phyloP scores from a whole-genome alignment of 1,140 invertebrate genomes.

The Orius insidiosus region DNA sequence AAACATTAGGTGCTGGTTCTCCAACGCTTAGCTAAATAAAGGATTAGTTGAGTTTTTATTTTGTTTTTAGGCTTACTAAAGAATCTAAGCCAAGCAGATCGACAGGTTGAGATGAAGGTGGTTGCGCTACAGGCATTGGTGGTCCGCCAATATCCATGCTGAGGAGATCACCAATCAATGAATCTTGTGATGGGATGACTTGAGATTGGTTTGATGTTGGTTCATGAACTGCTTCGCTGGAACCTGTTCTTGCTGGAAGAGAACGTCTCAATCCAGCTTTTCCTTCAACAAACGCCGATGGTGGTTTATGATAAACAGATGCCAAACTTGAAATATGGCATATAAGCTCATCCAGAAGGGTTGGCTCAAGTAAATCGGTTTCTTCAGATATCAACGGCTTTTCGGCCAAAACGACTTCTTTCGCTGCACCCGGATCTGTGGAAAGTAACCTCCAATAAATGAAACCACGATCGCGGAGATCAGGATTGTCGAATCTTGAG shows the following conservation, averaged over 20 bases:
- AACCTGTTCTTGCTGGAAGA: constrained; percentile 26
- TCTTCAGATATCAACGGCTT: constrained; percentile 99
- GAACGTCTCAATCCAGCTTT: constrained; percentile 32
- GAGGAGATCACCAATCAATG: constrained; percentile 88
- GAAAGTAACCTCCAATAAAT: constrained; percentile 98
- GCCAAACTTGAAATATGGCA: constrained; percentile 98
- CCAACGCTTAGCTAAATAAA: too few species aligned
- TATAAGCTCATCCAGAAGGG: constrained; percentile 92
- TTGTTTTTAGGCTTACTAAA: constrained; percentile 52
- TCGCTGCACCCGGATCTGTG: constrained; percentile 95
- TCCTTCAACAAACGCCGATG: constrained; percentile 95
- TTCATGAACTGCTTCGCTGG: constrained; percentile 23
- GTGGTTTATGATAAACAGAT: constrained; percentile 98
- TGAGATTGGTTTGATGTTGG: constrained; percentile 32
- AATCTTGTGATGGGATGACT: constrained; percentile 82
- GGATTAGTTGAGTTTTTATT: too few species aligned
- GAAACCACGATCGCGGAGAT: constrained; percentile 94
- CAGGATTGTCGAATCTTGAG: constrained; percentile 99
- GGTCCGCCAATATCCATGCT: constrained; percentile 81
- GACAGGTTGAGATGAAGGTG: constrained; percentile 27
- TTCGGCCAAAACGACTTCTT: constrained; percentile 98
- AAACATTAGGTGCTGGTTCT: constrained; percentile 24
- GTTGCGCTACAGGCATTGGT: constrained; percentile 30
- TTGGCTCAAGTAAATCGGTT: constrained; percentile 95
- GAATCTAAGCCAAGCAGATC: constrained; percentile 71